Percentiles rank a stretch among this genome's conserved stretches.
phyloP scores from a whole-genome alignment of 2,888 invertebrate species.

The Chrysodeixis includens region DNA sequence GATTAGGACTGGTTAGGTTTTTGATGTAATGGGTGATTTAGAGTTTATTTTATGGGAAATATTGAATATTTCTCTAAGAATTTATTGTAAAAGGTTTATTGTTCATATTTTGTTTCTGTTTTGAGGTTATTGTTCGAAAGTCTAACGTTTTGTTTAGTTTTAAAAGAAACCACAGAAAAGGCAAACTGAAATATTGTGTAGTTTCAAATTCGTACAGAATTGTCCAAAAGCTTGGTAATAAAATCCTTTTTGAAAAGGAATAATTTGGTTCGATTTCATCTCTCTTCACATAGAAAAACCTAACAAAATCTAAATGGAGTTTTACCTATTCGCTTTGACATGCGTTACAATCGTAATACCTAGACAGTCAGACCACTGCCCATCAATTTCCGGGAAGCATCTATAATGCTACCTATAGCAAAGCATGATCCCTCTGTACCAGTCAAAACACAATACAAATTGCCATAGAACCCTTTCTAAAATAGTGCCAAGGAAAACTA shows the following conservation, averaged over 20 bases:
- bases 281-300: neutral
- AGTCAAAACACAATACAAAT: slow-evolving; percentile 40
- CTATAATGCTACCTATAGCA: slow-evolving; percentile 9
- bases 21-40: neutral
- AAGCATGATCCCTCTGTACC: slow-evolving; percentile 13
- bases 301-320: neutral
- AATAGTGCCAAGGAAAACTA: slow-evolving; percentile 12
- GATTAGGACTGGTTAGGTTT: neutral
- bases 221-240: too few species aligned
- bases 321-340: neutral
- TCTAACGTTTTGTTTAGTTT: too few species aligned
- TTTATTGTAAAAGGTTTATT: too few species aligned
- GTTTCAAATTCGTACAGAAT: too few species aligned
- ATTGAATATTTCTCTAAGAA: too few species aligned
- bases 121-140: too few species aligned
- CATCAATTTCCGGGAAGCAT: slow-evolving; percentile 30
- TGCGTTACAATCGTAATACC: slow-evolving; percentile 10
- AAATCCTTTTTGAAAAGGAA: too few species aligned
- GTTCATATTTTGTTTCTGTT: too few species aligned
- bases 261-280: neutral
- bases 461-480: slow-evolving; percentile 15
- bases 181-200: too few species aligned
- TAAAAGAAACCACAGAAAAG: too few species aligned
- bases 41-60: too few species aligned
- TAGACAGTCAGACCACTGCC: slow-evolving; percentile 15